These are phyloP conservation scores for Neodontobutis hainanensis DNA, from an alignment of 2,113 vertebrate species.

Conservation along the genomic window DNA sequence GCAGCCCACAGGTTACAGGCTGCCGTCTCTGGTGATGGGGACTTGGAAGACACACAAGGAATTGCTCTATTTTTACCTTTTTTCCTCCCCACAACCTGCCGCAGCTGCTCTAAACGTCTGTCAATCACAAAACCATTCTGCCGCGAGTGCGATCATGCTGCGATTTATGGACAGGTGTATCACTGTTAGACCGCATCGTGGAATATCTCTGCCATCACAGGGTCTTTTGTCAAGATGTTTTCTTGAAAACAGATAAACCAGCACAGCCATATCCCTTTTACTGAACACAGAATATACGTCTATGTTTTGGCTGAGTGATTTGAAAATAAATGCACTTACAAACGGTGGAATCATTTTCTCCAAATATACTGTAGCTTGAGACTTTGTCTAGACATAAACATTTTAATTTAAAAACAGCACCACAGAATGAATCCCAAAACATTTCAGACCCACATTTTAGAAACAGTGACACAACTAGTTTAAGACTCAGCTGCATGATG, in stretches of 20 bases:
- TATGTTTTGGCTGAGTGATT: background rate
- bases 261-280: background rate
- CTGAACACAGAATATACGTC: background rate
- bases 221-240: background rate
- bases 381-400: too few relatives aligned
- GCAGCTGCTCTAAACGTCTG: conserved; percentile 11
- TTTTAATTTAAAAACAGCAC: too few relatives aligned
- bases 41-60: conserved; percentile 1
- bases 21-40: conserved; percentile 15
- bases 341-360: background rate
- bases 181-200: background rate
- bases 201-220: background rate
- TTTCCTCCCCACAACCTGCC: conserved; percentile 6
- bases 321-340: background rate
- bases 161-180: conserved; percentile 6
- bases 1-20: conserved; percentile 26
- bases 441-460: too few relatives aligned
- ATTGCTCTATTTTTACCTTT: conserved; percentile 24
- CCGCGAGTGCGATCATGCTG: background rate
- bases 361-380: too few relatives aligned
- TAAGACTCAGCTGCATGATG: too few relatives aligned
- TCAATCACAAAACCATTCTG: conserved; percentile 24
- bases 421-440: too few relatives aligned
- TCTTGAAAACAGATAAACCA: background rate
- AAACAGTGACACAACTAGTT: too few relatives aligned